Evolutionary conservation across 1,140 invertebrate genomes (phyloP).

Genomic region (Meteorus sp.): DNA sequence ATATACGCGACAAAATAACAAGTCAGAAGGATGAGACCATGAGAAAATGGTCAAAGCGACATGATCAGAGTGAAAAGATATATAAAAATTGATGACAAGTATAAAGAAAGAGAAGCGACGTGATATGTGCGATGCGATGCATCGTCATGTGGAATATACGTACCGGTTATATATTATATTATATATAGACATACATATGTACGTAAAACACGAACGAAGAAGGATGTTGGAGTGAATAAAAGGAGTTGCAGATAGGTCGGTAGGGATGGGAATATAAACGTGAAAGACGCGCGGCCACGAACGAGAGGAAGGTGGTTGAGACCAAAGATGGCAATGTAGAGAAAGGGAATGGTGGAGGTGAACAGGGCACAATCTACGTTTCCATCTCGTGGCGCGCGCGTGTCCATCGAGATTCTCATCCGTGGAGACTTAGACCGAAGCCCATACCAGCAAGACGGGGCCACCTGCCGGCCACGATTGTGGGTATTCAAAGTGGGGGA

Average conservation of each 20-base stretch:
- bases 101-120: neutral
- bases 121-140: neutral
- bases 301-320: slow-evolving; percentile 33
- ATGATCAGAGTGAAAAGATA: neutral
- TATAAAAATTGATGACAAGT: slow-evolving; percentile 23
- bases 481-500: slow-evolving; percentile 12
- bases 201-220: neutral
- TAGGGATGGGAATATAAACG: no score
- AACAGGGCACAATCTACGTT: slow-evolving; percentile 47
- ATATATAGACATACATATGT: slow-evolving; percentile 5
- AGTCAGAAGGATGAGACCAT: no score
- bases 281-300: no score
- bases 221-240: neutral
- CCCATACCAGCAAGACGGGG: slow-evolving; percentile 49
- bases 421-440: slow-evolving; percentile 37
- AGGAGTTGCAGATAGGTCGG: slow-evolving; percentile 28
- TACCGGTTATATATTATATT: no score
- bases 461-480: slow-evolving; percentile 49
- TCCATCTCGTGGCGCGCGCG: slow-evolving; percentile 56
- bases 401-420: slow-evolving; percentile 55
- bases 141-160: neutral
- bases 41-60: no score
- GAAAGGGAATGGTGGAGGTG: slow-evolving; percentile 32
- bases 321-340: slow-evolving; percentile 36
- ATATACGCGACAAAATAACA: no score